Evolutionary conservation across 2,888 invertebrate species (phyloP).

Genomic region (Drosophila neotestacea): DNA sequence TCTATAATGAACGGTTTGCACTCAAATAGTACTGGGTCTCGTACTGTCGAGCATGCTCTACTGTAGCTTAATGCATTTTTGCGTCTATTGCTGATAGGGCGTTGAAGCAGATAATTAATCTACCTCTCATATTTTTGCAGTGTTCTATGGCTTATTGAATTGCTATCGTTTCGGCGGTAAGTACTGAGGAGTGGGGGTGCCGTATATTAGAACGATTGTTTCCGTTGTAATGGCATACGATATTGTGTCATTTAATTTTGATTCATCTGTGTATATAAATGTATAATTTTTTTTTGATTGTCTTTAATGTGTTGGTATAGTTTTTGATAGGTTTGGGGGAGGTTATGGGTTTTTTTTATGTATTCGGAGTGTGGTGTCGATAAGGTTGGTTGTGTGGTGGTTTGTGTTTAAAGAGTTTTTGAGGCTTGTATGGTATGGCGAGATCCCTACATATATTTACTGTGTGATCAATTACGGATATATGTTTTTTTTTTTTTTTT

Average conservation of each 20-base stretch:
- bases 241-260: not conserved
- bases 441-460: not conserved
- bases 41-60: too few species aligned
- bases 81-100: not conserved
- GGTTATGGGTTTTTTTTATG: too few species aligned
- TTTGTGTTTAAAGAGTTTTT: not conserved
- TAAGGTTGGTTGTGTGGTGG: not conserved
- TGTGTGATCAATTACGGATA: not conserved
- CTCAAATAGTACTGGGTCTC: too few species aligned
- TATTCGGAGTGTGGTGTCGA: not conserved
- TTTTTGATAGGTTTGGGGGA: not conserved
- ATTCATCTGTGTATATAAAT: not conserved
- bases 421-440: not conserved
- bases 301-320: not conserved
- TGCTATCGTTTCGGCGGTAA: not conserved
- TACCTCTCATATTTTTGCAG: not conserved
- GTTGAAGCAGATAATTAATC: not conserved
- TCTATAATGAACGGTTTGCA: too few species aligned
- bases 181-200: not conserved
- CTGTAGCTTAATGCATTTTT: too few species aligned
- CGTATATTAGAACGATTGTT: not conserved
- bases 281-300: not conserved
- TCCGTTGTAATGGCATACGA: not conserved
- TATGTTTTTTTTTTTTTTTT: not conserved
- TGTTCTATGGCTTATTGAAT: not conserved